Conservation (phyloP, 35 echinoderm and acorn worm genomes). For the Eucidaris tribuloides region DNA sequence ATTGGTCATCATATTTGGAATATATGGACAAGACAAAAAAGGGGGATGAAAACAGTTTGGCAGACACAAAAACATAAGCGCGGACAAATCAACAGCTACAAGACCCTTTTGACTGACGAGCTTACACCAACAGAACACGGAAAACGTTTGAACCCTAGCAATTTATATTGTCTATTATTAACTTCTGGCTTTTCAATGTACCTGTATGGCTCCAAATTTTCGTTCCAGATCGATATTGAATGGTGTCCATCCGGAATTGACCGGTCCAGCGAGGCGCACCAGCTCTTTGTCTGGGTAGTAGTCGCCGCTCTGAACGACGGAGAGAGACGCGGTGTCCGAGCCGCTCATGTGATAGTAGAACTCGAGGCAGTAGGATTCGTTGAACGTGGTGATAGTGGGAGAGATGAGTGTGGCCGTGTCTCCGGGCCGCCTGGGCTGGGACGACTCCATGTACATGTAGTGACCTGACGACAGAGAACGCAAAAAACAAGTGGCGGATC, state of each 20-base stretch:
- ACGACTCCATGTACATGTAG: constrained; percentile 68
- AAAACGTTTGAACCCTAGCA: no score
- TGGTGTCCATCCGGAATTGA: background rate
- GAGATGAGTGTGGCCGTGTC: constrained; percentile 49
- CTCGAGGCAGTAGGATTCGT: constrained; percentile 28
- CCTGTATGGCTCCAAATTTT: background rate
- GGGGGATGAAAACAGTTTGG: no score
- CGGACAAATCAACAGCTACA: no score
- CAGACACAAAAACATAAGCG: no score
- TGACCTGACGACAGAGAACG: constrained; percentile 54
- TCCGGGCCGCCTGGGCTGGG: constrained; percentile 38
- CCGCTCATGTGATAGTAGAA: constrained; percentile 81
- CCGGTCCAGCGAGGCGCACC: background rate
- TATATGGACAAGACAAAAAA: no score
- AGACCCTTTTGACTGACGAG: no score
- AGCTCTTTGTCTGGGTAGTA: background rate
- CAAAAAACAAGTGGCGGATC: no score
- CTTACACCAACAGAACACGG: no score
- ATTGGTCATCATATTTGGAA: no score
- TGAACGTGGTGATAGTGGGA: background rate
- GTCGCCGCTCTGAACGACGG: background rate
- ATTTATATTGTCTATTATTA: no score
- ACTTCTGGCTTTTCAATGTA: no score
- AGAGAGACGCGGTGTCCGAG: constrained; percentile 17
- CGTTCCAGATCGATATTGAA: background rate